Base-by-base conservation (phyloP, 2,797 vertebrate genomes). In the Coilia nasus region DNA sequence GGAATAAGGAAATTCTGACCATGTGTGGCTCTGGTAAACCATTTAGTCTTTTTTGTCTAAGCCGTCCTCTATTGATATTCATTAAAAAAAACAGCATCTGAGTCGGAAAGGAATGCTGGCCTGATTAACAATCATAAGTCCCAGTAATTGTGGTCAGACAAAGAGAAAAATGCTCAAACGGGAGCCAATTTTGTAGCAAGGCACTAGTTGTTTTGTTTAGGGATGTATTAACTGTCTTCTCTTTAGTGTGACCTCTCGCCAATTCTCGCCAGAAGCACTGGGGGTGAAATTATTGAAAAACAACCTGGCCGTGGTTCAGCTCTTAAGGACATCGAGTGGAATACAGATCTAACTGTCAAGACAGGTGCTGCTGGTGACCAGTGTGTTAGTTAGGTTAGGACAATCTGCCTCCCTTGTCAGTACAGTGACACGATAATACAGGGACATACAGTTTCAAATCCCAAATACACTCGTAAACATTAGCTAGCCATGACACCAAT, bases 141-240 rank as follows among this genome's bases (percentile, higher is more conserved):
- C 78, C 44, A 88, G 28, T 6, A 83, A 50, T 0, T 25, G 60
- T 25, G 23, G 23, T 21, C 59, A 64, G 60, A 62, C 35, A 10
- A 9, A 62, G 60, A 25, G 60, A 12, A 31, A 31, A 12, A 71
- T 31, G 25, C 50, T 11, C 64, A 41, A 35, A 78, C 1, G 31
- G 17, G 41, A 78, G 44, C 35, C 6, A 78, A 0, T 19, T 44
- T 83, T 84, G 75, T 83, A 90, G 88, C 85, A 94, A 95, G 94
- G 93, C 94, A 94, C 94, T 90, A 87, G 91, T 89, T 88, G 89
- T 87, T 86, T 85, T 56, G 57, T 87, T 19, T 46, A 50, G n/a
- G 14, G 11, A 83, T 21, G 31, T 41, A 4, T 15, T 57, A 3
- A 62, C 35, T n/a, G 35, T 83, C 17, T 44, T 19, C 1, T 44